Base-by-base conservation (phyloP, 1,140 invertebrate genomes). In the Diachasma alloeum region DNA sequence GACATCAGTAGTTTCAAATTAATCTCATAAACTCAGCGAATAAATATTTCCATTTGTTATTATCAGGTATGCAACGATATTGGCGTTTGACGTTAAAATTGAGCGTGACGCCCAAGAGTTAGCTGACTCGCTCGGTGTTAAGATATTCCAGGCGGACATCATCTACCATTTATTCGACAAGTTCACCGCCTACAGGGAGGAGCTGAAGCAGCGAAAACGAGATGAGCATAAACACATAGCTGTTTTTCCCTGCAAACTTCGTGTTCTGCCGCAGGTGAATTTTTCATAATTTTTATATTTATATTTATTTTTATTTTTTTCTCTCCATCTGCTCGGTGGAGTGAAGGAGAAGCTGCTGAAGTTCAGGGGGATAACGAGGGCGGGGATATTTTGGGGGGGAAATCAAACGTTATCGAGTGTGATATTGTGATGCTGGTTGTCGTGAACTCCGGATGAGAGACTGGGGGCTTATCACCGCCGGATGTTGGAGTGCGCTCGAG, bases 161-260 rank as follows among this genome's bases (percentile, higher is more conserved):
- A 99, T 99, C 84, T 99, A 99, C 91, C 99, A 99, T 91, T 91
- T 99, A 76, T 99, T 99, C 90, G 98, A 99, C 89, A 96, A 96
- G 87, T 99, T 99, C 91, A 98, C 94, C 78, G 94, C 95, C 17
- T 99, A 98, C 88, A 92, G 97, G 72, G 97, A 99, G 71, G 97
- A 99, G 81, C 90, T 99, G n/a, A 97, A 96, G 85, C 93, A 94
- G 83, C 94, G 95, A 86, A 98, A 98, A 86, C 93, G 97, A 13
- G 97, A 99, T 80, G 96, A 99, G 86, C 96, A 97, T 90, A 98
- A 98, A 86, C 94, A 96, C 82, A 94, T 99, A 75, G 99, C 98
- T 13, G 97, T 99, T 22, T 99, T 99, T 90, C 99, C 99, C 0
- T 99, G 97, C 91, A 98, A 98, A 89, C 91, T 99, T 37, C 94